These are phyloP conservation scores for Rhizoglyphus robini DNA, from an alignment of 1,140 invertebrate species.

Conservation along the genomic window DNA sequence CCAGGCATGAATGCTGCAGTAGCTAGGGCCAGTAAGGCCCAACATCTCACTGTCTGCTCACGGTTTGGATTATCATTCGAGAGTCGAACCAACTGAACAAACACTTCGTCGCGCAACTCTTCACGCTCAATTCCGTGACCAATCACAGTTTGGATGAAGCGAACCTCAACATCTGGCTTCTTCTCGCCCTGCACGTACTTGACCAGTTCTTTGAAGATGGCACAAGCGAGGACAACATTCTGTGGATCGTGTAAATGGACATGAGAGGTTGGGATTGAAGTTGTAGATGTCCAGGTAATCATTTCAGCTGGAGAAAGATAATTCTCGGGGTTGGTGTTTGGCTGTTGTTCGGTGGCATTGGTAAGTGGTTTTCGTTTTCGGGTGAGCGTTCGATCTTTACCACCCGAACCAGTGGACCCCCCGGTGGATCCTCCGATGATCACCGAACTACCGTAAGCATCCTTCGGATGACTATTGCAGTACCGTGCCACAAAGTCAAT, in stretches of 20 bases:
- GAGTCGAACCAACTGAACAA: conserved; percentile 72
- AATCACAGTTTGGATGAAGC: conserved; percentile 68
- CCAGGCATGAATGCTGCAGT: conserved; percentile 83
- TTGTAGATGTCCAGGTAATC: conserved; percentile 72
- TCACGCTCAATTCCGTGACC: conserved; percentile 71
- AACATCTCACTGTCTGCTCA: conserved; percentile 57
- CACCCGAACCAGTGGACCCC: conserved; percentile 44
- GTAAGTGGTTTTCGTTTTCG: conserved; percentile 34
- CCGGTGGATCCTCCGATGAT: not conserved
- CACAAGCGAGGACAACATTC: conserved; percentile 74
- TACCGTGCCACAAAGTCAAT: conserved; percentile 83
- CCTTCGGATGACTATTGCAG: conserved; percentile 75
- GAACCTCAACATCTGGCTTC: conserved; percentile 62
- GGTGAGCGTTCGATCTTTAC: conserved; percentile 70
- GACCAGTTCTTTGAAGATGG: conserved; percentile 76
- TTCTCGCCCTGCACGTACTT: conserved; percentile 70
- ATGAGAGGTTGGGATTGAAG: conserved; percentile 78
- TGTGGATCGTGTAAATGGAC: conserved; percentile 77
- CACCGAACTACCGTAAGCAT: conserved; percentile 28
- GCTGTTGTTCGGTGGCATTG: not conserved
- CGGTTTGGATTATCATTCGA: conserved; percentile 65
- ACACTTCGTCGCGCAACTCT: conserved; percentile 72
- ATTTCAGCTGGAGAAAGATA: conserved; percentile 78
- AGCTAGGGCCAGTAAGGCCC: conserved; percentile 72
- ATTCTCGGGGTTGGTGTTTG: conserved; percentile 39